These are phyloP conservation scores for Acrocephalus arundinaceus DNA, from an alignment of 2,113 vertebrate genomes.

Conservation along the genomic window DNA sequence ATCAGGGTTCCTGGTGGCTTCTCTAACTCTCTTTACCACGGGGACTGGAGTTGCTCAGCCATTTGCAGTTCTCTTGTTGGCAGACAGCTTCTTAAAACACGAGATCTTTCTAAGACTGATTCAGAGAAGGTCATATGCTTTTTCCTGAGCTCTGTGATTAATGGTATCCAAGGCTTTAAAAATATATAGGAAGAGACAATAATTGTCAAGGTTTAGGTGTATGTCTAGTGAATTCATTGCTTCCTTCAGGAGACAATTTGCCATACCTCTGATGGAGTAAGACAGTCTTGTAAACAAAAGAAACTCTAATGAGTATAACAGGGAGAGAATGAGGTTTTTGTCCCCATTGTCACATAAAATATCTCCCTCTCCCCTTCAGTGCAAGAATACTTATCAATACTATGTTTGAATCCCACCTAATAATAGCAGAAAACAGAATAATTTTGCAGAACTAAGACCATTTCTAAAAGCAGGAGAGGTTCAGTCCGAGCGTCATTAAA, in stretches of 20 bases:
- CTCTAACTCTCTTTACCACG: neutral
- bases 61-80: neutral
- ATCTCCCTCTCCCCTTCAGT: conserved; percentile 31
- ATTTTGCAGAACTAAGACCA: neutral
- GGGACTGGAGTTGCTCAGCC: neutral
- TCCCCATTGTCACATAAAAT: conserved; percentile 62
- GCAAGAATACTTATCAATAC: conserved; percentile 50
- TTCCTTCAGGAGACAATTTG: conserved; percentile 61
- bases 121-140: conserved; percentile 58
- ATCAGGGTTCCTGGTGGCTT: neutral
- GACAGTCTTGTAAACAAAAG: conserved; percentile 54
- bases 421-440: neutral
- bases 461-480: conserved; percentile 29
- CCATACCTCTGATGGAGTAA: conserved; percentile 37
- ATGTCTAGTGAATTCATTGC: conserved; percentile 67
- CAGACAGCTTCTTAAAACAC: neutral
- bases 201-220: conserved; percentile 70
- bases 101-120: conserved; percentile 41
- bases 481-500: neutral
- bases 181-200: conserved; percentile 34
- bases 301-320: conserved; percentile 64
- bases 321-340: conserved; percentile 65
- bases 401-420: conserved; percentile 14
- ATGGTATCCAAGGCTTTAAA: conserved; percentile 56
- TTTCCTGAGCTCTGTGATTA: conserved; percentile 58